Percentiles rank a stretch among this genome's conserved stretches.
These are phyloP conservation scores for Oncorhynchus keta DNA, from an alignment of 2,113 vertebrate genomes.

Conservation along the genomic window DNA sequence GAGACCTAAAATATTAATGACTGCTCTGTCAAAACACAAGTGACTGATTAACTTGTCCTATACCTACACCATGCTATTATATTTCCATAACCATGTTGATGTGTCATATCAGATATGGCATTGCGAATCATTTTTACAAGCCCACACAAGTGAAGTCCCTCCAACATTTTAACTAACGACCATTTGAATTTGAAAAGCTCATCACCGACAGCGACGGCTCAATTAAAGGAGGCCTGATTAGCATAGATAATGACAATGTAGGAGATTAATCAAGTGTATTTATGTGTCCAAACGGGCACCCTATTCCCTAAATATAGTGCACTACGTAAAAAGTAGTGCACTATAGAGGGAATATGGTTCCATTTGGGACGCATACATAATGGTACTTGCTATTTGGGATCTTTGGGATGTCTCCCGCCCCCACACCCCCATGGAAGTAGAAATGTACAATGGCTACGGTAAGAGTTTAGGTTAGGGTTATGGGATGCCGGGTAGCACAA, in stretches of 20 bases:
- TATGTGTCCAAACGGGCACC: no score
- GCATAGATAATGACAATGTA: background rate
- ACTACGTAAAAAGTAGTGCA: no score
- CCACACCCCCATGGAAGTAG: no score
- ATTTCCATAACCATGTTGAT: background rate
- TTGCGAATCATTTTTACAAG: background rate
- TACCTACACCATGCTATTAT: no score
- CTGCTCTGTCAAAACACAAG: slow-evolving; percentile 18
- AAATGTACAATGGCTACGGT: no score
- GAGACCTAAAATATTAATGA: slow-evolving; percentile 45
- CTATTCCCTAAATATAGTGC: no score
- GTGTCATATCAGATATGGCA: background rate
- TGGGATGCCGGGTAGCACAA: no score
- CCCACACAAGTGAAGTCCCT: background rate
- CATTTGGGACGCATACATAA: no score
- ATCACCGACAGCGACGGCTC: slow-evolving; percentile 47
- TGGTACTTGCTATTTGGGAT: no score
- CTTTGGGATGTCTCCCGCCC: no score
- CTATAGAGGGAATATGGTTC: slow-evolving; percentile 42
- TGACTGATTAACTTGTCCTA: background rate
- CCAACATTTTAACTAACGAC: slow-evolving; percentile 29
- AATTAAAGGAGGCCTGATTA: slow-evolving; percentile 54
- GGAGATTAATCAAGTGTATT: no score
- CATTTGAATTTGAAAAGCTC: slow-evolving; percentile 41
- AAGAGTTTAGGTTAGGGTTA: no score